Base-by-base conservation (phyloP, 2,113 vertebrate genomes). In the Eurypyga helias region DNA sequence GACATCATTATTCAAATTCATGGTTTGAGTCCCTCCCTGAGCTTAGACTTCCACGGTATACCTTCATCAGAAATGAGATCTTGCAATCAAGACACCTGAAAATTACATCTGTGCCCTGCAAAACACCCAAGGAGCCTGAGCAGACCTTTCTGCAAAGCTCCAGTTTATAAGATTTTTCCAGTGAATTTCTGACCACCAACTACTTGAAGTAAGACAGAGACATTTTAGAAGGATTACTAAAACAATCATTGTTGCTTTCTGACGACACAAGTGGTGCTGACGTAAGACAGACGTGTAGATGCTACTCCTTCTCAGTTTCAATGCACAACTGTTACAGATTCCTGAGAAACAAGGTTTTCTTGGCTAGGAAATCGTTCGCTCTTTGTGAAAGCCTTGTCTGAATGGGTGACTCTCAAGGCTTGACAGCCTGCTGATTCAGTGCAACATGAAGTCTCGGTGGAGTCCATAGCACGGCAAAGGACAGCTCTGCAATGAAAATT, bases 381-480 rank as follows among this genome's bases (percentile, higher is more conserved):
- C 29, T 54, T 54, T 58, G 76, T 90, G 86, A 83, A 96, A 96
- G 93, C 72, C 55, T 75, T 95, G 77, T 91, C 93, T 92, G 93
- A 92, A 69, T 9, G 60, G 83, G 52, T 96, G 93, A 92, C 67
- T 52, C 77, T 93, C 65, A 84, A 55, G 81, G 55, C 60, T 75
- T 95, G 91, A 96, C 95, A 96, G 91, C 57, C 80, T 93, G 86
- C 86, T 92, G 94, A 92, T 95, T 93, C 95, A 83, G 93, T 78
- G 64, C 72, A 96, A 91, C 52, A 28, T 23, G n/a, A 87, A 82
- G 38, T 93, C 95, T 96, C 96, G 52, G 48, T 31, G 38, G 77
- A 95, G 84, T 31, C 81, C 88, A 29, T 4, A 65, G 66, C 71
- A 69, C 0, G 3, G 73, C 87, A 80, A 52, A 72, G 77, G 52